Base-by-base conservation (phyloP, 37 sponge, comb jelly and placozoan genomes). In the Hormiphora californensis region DNA sequence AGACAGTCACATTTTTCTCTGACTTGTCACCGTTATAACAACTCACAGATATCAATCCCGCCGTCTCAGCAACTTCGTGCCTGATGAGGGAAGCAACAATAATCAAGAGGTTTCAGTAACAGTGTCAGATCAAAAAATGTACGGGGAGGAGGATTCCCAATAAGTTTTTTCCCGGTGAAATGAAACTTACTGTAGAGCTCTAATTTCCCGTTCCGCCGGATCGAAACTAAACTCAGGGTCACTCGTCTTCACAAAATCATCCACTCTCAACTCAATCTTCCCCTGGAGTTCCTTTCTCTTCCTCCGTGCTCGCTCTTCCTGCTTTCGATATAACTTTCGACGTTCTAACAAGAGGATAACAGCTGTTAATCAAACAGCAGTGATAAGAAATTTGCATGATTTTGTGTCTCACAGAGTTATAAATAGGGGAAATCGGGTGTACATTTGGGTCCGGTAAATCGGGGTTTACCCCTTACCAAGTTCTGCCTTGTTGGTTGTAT, bases 1-100 rank as follows among this genome's bases (percentile, higher is more conserved):
- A 73, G n/a, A 73, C 35, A n/a, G 38, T 36, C 41, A 73, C 81
- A 46, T 73, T 43, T 73, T 73, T 73, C 81, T 73, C 81, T 3
- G 7, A 23, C 46, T 2, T 40, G 2, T 27, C 46, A 73, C 81
- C 81, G 81, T 73, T 73, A 46, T 73, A 73, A 40, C 81, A 73
- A 73, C 81, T 73, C 46, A 73, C 46, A 1, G 81, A 73, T 21
- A 73, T 73, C 12, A 73, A 9, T 43, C 81, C 81, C n/a, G 81
- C 81, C 43, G 43, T 73, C 81, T 73, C 81, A 5, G 81, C 43
- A n/a, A 73, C 43, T 28, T 73, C 81, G 46, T 73, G 81, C 27
- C 81, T 73, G 81, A 28, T 4, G 38, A 21, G 44, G 81, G 25
- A 8, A 46, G 8, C 11, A 46, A 46, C 12, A 17, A 46, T 46